phyloP scores from a whole-genome alignment of 2,888 invertebrate genomes.

The Ectemnius lituratus region DNA sequence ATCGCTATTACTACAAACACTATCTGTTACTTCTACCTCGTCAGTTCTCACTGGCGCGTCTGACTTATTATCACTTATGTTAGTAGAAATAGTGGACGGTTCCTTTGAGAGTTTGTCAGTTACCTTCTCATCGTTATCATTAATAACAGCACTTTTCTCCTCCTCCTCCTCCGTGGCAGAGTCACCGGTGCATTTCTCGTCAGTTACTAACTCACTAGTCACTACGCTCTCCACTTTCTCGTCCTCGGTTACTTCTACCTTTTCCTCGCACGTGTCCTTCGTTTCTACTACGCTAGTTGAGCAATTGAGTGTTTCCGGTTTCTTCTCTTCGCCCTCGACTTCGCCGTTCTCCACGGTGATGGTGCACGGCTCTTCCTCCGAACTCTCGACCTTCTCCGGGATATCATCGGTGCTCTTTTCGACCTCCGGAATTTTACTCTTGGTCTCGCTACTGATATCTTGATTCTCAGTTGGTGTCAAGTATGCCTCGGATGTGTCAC shows the following conservation, averaged over 20 bases:
- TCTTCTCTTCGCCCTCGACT: conserved; percentile 11
- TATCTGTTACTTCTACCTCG: conserved; percentile 71
- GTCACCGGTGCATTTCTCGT: conserved; percentile 63
- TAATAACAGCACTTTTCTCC: conserved; percentile 73
- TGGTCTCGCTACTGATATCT: conserved; percentile 55
- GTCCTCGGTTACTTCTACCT: conserved; percentile 53
- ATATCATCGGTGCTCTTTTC: conserved; percentile 61
- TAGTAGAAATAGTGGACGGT: conserved; percentile 78
- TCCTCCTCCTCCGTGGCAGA: conserved; percentile 47
- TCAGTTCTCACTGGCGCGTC: conserved; percentile 65
- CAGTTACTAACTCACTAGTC: conserved; percentile 69
- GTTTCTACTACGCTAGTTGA: conserved; percentile 73
- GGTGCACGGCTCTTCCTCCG: conserved; percentile 17
- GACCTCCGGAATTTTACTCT: conserved; percentile 55
- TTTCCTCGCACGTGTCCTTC: conserved; percentile 54
- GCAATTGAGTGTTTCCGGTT: conserved; percentile 71
- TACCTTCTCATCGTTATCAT: conserved; percentile 72
- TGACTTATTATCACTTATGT: conserved; percentile 73
- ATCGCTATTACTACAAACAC: conserved; percentile 75
- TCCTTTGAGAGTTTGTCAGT: conserved; percentile 71
- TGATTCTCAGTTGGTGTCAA: conserved; percentile 82
- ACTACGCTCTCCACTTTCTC: conserved; percentile 54
- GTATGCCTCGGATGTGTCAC: conserved; percentile 85
- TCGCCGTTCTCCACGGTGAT: background rate
- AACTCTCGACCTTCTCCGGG: conserved; percentile 55